A percentile compares a stretch with the other conserved stretches of the same genome.
Evolutionary conservation across 2,888 invertebrate species (phyloP).

Genomic region (Acrobasis consociella): DNA sequence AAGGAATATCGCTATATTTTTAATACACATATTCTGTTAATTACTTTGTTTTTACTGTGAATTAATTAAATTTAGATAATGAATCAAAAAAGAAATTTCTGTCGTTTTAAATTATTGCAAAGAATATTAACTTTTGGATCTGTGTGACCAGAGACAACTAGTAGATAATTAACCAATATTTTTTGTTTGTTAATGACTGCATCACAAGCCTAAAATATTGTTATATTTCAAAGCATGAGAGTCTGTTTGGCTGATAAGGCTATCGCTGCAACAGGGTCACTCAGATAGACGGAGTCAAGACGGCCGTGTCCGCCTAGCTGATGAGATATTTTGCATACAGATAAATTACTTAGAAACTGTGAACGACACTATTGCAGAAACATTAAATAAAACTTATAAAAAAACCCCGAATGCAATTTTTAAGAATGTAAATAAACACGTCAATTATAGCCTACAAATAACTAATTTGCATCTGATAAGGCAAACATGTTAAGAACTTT

Average conservation of each 20-base stretch:
- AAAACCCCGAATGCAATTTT: too few species aligned
- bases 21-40: too few species aligned
- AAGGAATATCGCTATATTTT: too few species aligned
- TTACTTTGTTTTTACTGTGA: too few species aligned
- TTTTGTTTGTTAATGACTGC: slow-evolving; percentile 6
- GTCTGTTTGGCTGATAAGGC: slow-evolving; percentile 29
- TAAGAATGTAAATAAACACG: too few species aligned
- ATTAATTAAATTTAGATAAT: too few species aligned
- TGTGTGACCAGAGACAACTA: background rate
- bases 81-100: too few species aligned
- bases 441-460: too few species aligned
- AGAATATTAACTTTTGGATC: background rate
- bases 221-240: slow-evolving; percentile 27
- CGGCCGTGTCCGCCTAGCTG: slow-evolving; percentile 39
- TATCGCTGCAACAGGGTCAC: slow-evolving; percentile 61
- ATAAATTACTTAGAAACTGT: background rate
- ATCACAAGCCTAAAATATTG: slow-evolving; percentile 5
- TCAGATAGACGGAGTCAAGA: slow-evolving; percentile 57
- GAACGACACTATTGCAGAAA: background rate
- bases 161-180: background rate
- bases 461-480: too few species aligned
- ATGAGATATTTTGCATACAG: background rate
- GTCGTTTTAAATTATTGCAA: too few species aligned
- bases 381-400: too few species aligned
- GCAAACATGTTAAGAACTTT: too few species aligned